Base-by-base conservation (phyloP, 2,888 invertebrate species). In the Lasioglossum lativentre region DNA sequence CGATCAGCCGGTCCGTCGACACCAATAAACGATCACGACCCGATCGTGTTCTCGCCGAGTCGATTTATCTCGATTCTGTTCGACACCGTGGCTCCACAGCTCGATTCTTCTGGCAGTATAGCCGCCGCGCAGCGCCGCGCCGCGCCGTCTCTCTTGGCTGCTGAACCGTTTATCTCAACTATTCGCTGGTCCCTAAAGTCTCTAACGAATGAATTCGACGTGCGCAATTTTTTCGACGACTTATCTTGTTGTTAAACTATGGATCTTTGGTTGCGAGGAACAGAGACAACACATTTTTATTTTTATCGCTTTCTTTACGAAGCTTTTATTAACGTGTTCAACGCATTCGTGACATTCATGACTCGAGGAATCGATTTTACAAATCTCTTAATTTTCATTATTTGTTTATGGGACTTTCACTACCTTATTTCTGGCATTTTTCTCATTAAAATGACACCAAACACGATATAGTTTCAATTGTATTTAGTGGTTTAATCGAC, bases 1-100 rank as follows among this genome's bases (percentile, higher is more conserved):
- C 27, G 79, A 82, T 86, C 82, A 66, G 71, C 66, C 30, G 75
- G 45, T 76, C 66, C 75, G 77, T 77, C 86, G 80, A 71, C 75
- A 75, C 80, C 75, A 72, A 83, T 87, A 87, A 68, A 87, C 83
- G 83, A 80, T 87, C 83, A 59, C 71, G 68, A 66, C 42, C 52
- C 72, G 79, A 85, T 86, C 86, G 77, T 77, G 47, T 59, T 47
- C 59, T 30, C 30, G 63, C 30, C 63, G n/a, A 52, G 63, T 78
- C 80, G 59, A 59, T 56, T 45, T 47, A 56, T 56, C 78, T 52
- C 77, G 87, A 86, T 75, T 79, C 71, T 2, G 38, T 16, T 52
- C 30, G 78, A 72, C 68, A 68, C 42, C 75, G 66, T 38, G 66
- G 23, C 66, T 30, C 19, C 16, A n/a, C n/a, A 56, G 63, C 19